Evolutionary conservation across 2,888 invertebrate genomes (phyloP).

Genomic region (Diploptera punctata): DNA sequence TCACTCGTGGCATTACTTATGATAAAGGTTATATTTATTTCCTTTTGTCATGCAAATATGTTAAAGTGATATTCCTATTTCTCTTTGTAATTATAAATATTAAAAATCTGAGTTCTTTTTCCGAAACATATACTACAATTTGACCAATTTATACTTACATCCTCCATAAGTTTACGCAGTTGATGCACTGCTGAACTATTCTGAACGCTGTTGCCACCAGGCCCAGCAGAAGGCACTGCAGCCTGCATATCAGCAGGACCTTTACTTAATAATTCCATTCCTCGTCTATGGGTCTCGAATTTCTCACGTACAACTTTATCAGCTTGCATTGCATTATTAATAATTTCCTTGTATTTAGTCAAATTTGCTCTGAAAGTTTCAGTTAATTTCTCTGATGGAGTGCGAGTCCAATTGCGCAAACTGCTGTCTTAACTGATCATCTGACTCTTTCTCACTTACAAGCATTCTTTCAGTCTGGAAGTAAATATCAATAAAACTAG

Average conservation of each 20-base stretch:
- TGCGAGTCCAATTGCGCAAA: conserved; percentile 94
- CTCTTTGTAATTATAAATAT: too few relatives aligned
- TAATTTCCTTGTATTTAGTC: conserved; percentile 91
- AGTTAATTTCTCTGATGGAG: conserved; percentile 86
- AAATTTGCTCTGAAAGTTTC: conserved; percentile 87
- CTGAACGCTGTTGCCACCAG: conserved; percentile 54
- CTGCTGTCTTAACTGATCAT: conserved; percentile 84
- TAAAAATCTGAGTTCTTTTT: too few relatives aligned
- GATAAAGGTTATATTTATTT: too few relatives aligned
- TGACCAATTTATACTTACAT: conserved; percentile 61
- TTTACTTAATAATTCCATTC: conserved; percentile 81
- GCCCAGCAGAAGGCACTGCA: conserved; percentile 59
- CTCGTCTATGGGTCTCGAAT: conserved; percentile 76
- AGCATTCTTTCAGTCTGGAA: conserved; percentile 78
- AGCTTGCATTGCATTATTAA: conserved; percentile 84
- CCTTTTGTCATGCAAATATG: too few relatives aligned
- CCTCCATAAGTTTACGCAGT: conserved; percentile 80
- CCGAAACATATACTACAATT: background rate
- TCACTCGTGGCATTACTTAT: too few relatives aligned
- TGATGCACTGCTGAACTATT: conserved; percentile 65
- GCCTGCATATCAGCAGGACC: conserved; percentile 54
- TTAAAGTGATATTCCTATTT: too few relatives aligned
- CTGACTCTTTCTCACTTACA: conserved; percentile 91
- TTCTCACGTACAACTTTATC: conserved; percentile 84
- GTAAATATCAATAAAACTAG: too few relatives aligned